Evolutionary conservation across 2,113 vertebrate species (phyloP).

Genomic region (Hepsetus odoe): DNA sequence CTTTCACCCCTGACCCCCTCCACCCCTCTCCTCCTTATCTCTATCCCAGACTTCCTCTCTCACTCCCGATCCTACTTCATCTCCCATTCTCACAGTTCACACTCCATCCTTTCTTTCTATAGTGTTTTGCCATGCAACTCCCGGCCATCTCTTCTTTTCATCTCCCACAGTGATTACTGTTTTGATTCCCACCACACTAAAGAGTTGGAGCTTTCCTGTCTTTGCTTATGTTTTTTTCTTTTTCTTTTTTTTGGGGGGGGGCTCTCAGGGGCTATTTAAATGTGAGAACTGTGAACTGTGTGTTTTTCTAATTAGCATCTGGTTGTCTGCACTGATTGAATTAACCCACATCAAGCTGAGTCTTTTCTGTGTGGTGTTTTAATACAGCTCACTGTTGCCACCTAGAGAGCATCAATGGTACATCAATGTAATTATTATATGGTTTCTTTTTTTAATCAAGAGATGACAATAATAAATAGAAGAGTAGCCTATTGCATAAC

Average conservation of each 20-base stretch:
- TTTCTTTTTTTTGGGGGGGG: conserved; percentile 27
- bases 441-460: neutral
- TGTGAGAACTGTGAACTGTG: neutral
- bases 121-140: conserved; percentile 47
- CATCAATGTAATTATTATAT: neutral
- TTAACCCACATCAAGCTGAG: neutral
- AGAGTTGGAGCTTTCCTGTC: conserved; percentile 55
- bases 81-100: conserved; percentile 29
- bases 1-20: conserved; percentile 66
- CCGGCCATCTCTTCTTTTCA: conserved; percentile 44
- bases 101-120: conserved; percentile 40
- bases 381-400: conserved; percentile 62
- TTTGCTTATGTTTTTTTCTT: conserved; percentile 53
- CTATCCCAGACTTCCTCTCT: conserved; percentile 72
- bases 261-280: conserved; percentile 35
- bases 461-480: conserved; percentile 6
- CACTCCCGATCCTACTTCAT: conserved; percentile 33
- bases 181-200: conserved; percentile 49
- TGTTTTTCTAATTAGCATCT: conserved; percentile 27
- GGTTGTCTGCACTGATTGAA: conserved; percentile 2
- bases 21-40: conserved; percentile 73
- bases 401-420: conserved; percentile 50
- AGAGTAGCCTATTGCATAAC: conserved; percentile 6
- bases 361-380: neutral
- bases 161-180: conserved; percentile 48